These are phyloP conservation scores for Discoglossus pictus DNA, from an alignment of 2,797 vertebrate species.

Conservation along the genomic window DNA sequence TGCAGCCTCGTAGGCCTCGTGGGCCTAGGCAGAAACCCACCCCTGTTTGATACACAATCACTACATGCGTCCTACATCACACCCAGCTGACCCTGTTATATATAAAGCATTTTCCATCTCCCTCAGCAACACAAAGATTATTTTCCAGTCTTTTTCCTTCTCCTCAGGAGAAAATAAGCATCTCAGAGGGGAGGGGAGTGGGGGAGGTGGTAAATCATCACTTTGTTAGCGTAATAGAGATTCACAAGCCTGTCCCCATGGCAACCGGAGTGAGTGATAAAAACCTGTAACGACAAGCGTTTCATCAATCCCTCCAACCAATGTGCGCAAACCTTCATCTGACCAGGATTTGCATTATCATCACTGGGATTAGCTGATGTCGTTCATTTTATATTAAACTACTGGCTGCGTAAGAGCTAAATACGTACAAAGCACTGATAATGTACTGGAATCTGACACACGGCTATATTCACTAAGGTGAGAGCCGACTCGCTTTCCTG, in stretches of 20 bases:
- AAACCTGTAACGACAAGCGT: constrained; percentile 38
- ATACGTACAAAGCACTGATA: too few species aligned
- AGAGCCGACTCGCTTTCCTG: too few species aligned
- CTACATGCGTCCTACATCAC: too few species aligned
- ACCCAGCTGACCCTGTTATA: not conserved
- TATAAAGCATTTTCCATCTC: constrained; percentile 24
- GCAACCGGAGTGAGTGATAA: constrained; percentile 37
- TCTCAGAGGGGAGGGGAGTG: not conserved
- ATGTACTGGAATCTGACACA: too few species aligned
- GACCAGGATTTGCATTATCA: constrained; percentile 6
- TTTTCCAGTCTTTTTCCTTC: constrained; percentile 12
- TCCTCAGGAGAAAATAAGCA: constrained; percentile 1
- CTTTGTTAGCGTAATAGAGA: constrained; percentile 32
- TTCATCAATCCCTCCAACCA: constrained; percentile 27
- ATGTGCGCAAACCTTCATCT: not conserved
- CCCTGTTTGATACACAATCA: too few species aligned
- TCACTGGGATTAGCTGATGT: constrained; percentile 1
- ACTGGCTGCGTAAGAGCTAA: too few species aligned
- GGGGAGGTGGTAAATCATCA: constrained; percentile 30
- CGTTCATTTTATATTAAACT: too few species aligned
- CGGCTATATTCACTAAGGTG: too few species aligned
- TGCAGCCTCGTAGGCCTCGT: too few species aligned
- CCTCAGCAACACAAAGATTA: constrained; percentile 9
- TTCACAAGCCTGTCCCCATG: constrained; percentile 34
- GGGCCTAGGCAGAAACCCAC: too few species aligned